These are phyloP conservation scores for Atherix ibis DNA, from an alignment of 2,888 invertebrate species.

Conservation along the genomic window DNA sequence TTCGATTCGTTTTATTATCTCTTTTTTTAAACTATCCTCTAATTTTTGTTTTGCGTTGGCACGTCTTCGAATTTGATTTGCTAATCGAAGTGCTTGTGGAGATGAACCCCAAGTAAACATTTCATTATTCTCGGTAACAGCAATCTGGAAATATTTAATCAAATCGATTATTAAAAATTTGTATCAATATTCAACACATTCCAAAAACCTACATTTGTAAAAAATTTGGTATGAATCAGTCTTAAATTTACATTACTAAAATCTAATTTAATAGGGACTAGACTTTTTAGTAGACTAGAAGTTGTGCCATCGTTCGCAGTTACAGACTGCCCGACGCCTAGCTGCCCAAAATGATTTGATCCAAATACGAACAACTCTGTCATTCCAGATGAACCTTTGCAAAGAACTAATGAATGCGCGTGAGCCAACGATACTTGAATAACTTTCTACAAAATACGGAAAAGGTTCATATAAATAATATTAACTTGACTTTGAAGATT, in stretches of 20 bases:
- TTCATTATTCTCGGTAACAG: slow-evolving; percentile 44
- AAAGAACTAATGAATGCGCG: slow-evolving; percentile 31
- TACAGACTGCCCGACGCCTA: slow-evolving; percentile 46
- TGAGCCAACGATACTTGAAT: slow-evolving; percentile 35
- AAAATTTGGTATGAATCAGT: slow-evolving; percentile 46
- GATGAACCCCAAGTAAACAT: slow-evolving; percentile 64
- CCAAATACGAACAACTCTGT: slow-evolving; percentile 61
- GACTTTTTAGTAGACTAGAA: slow-evolving; percentile 20
- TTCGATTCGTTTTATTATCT: slow-evolving; percentile 27
- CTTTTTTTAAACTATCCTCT: slow-evolving; percentile 32
- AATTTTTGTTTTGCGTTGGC: slow-evolving; percentile 37
- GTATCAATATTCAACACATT: slow-evolving; percentile 2
- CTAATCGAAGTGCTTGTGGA: slow-evolving; percentile 53
- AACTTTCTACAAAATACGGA: slow-evolving; percentile 28
- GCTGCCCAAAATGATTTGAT: slow-evolving; percentile 70
- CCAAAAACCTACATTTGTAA: slow-evolving; percentile 49
- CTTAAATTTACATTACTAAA: slow-evolving; percentile 26
- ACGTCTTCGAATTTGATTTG: slow-evolving; percentile 45
- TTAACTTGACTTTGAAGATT: not conserved
- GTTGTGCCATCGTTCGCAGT: not conserved
- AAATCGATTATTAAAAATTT: slow-evolving; percentile 3
- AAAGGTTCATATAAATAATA: not conserved
- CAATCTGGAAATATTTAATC: slow-evolving; percentile 39
- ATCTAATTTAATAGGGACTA: slow-evolving; percentile 31
- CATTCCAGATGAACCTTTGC: slow-evolving; percentile 13